phyloP scores from a whole-genome alignment of 2,888 invertebrate species.

The Drosophila atripex region DNA sequence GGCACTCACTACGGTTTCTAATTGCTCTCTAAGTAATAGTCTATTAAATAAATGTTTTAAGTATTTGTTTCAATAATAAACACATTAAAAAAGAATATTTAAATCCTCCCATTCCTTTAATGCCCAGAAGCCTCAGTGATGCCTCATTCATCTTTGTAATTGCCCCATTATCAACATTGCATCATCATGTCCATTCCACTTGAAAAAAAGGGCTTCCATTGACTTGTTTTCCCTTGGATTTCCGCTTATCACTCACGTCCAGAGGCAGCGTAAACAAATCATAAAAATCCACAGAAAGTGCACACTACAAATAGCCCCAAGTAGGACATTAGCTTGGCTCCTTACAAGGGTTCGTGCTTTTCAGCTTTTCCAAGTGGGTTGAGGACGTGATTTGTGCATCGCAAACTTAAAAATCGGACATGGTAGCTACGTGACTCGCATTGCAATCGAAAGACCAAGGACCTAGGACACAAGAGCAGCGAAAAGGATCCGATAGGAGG shows the following conservation, averaged over 20 bases:
- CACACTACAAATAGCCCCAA: conserved; percentile 75
- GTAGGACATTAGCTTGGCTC: conserved; percentile 65
- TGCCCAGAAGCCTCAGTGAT: neutral
- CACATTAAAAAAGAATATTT: neutral
- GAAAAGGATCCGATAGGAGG: conserved; percentile 7
- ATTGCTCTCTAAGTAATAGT: neutral
- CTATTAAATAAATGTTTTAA: neutral
- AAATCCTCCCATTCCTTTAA: neutral
- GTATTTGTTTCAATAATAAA: neutral
- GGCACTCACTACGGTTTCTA: conserved; percentile 88
- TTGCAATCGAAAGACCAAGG: conserved; percentile 32
- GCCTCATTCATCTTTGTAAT: conserved; percentile 6
- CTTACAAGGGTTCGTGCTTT: conserved; percentile 26
- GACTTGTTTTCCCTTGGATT: conserved; percentile 3
- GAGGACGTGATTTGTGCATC: conserved; percentile 74
- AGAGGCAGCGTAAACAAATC: conserved; percentile 71
- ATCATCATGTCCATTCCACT: neutral
- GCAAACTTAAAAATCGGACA: conserved; percentile 81
- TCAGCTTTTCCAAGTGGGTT: neutral
- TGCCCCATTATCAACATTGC: conserved; percentile 2
- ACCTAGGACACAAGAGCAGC: conserved; percentile 9
- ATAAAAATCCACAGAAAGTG: conserved; percentile 77
- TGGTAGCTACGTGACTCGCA: conserved; percentile 78
- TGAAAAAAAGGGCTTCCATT: conserved; percentile 1
- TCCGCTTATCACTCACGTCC: conserved; percentile 56